Evolutionary conservation across 35 echinoderm and acorn worm species (phyloP).

Genomic region (Holothuria glaberrima): DNA sequence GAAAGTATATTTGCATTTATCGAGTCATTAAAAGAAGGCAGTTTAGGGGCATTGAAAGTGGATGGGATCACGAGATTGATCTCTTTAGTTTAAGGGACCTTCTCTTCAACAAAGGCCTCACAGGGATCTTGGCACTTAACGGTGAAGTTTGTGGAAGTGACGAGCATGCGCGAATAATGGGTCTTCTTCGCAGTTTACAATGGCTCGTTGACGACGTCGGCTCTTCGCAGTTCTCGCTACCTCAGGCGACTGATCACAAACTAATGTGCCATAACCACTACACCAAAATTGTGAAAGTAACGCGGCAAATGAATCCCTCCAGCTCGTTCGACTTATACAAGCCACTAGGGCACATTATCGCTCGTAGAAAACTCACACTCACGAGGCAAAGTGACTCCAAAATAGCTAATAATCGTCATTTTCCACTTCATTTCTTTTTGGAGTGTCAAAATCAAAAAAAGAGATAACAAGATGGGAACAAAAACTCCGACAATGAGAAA

Average conservation of each 20-base stretch:
- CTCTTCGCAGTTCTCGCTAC: too few relatives aligned
- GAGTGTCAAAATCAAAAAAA: constrained; percentile 1
- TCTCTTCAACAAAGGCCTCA: too few relatives aligned
- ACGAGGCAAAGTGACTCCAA: constrained; percentile 16
- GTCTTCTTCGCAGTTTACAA: too few relatives aligned
- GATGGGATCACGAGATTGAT: too few relatives aligned
- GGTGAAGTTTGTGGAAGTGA: too few relatives aligned
- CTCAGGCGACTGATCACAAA: neutral
- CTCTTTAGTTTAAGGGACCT: too few relatives aligned
- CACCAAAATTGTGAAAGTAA: constrained; percentile 22
- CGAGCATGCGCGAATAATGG: too few relatives aligned
- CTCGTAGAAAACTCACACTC: constrained; percentile 2
- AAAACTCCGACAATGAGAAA: constrained; percentile 36
- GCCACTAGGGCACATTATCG: constrained; percentile 18
- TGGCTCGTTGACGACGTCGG: too few relatives aligned
- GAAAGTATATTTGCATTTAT: too few relatives aligned
- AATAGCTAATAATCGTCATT: constrained; percentile 36
- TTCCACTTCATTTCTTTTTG: neutral
- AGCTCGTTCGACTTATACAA: constrained; percentile 40
- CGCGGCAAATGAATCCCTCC: constrained; percentile 34
- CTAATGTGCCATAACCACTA: constrained; percentile 43
- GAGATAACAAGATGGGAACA: neutral
- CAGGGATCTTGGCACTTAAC: too few relatives aligned
- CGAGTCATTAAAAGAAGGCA: too few relatives aligned
- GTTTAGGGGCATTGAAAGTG: too few relatives aligned